Evolutionary conservation across 2,888 invertebrate genomes (phyloP).

Genomic region (Ariolimax columbianus): DNA sequence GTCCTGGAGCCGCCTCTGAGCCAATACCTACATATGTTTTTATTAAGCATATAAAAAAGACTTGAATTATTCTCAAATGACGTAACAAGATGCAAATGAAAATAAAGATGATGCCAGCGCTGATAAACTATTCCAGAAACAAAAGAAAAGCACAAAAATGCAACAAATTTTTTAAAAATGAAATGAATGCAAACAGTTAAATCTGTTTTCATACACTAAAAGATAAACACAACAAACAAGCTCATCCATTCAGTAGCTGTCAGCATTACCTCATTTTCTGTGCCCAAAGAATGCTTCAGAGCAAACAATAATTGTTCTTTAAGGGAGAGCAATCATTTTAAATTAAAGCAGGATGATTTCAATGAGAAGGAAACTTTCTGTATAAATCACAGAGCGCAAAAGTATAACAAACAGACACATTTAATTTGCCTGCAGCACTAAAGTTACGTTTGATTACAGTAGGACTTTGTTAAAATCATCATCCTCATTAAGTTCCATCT

Average conservation of each 20-base stretch:
- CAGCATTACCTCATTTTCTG: conserved; percentile 51
- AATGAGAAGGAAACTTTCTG: too few relatives aligned
- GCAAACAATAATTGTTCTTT: conserved; percentile 22
- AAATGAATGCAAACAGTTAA: conserved; percentile 7
- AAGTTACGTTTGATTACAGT: too few relatives aligned
- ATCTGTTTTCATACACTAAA: neutral
- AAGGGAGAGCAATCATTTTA: neutral
- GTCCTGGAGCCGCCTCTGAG: too few relatives aligned
- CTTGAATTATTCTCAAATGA: too few relatives aligned
- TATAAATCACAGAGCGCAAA: too few relatives aligned
- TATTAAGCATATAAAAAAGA: too few relatives aligned
- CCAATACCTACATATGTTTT: too few relatives aligned
- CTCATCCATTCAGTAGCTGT: conserved; percentile 13
- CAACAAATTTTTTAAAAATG: neutral
- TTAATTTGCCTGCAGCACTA: too few relatives aligned
- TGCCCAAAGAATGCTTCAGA: conserved; percentile 49
- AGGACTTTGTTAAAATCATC: too few relatives aligned
- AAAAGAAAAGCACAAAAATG: neutral
- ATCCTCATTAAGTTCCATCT: too few relatives aligned
- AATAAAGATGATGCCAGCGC: conserved; percentile 5
- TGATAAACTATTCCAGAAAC: conserved; percentile 7
- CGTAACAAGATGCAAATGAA: conserved; percentile 2
- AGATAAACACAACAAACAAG: neutral
- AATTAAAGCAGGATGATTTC: neutral
- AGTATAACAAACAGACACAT: neutral